Conservation (phyloP, 2,888 invertebrate species). For the Limnephilus lunatus region DNA sequence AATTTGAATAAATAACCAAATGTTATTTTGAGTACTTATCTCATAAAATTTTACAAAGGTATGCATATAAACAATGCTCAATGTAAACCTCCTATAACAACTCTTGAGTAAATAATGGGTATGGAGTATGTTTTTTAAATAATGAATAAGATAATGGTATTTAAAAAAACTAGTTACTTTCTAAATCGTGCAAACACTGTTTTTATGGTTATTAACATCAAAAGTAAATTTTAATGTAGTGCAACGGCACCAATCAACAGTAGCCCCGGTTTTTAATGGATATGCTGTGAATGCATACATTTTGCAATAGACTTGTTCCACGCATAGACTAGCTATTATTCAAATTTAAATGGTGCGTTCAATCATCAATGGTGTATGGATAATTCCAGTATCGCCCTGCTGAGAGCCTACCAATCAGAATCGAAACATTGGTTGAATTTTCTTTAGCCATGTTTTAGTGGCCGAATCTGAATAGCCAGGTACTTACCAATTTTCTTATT, state of each 20-base stretch:
- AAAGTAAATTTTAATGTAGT: slow-evolving; percentile 11
- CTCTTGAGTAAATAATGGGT: neutral
- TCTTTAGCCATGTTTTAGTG: neutral
- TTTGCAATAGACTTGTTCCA: neutral
- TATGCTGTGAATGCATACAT: neutral
- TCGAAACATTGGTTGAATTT: neutral
- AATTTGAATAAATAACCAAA: too few relatives aligned
- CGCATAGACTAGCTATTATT: neutral
- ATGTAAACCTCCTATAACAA: neutral
- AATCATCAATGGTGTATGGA: neutral
- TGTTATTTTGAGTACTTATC: too few relatives aligned
- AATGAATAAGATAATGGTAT: neutral
- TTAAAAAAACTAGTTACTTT: neutral
- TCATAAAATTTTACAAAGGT: too few relatives aligned
- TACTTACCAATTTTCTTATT: too few relatives aligned
- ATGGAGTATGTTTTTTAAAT: neutral
- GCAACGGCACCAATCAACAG: slow-evolving; percentile 26
- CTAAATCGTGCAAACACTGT: slow-evolving; percentile 35
- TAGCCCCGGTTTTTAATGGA: slow-evolving; percentile 10
- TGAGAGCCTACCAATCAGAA: neutral
- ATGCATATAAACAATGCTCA: neutral
- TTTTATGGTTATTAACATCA: slow-evolving; percentile 28
- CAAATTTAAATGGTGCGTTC: neutral
- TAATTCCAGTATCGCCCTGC: neutral
- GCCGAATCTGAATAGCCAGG: too few relatives aligned